Conservation (phyloP, 1,140 invertebrate species). For the Euschistus heros region DNA sequence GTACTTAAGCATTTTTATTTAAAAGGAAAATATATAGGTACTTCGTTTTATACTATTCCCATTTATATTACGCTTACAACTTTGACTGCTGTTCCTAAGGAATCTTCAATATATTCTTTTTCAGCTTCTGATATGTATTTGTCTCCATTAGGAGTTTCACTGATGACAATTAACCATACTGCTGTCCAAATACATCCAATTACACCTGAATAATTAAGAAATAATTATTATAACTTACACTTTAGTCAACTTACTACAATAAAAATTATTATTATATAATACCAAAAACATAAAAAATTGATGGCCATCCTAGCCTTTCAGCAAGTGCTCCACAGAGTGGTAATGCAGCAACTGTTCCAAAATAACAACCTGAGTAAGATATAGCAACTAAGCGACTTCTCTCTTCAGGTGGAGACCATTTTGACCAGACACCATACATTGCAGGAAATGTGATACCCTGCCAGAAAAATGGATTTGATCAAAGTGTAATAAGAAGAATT, state of each 20-base stretch:
- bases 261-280: slow-evolving; percentile 30
- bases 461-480: slow-evolving; percentile 26
- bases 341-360: slow-evolving; percentile 40
- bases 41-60: neutral
- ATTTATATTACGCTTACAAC: slow-evolving; percentile 2
- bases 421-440: slow-evolving; percentile 68
- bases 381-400: slow-evolving; percentile 69
- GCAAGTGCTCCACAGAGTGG: slow-evolving; percentile 39
- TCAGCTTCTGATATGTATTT: slow-evolving; percentile 60
- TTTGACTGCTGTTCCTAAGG: slow-evolving; percentile 31
- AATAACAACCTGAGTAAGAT: slow-evolving; percentile 46
- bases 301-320: slow-evolving; percentile 57
- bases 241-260: neutral
- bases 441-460: slow-evolving; percentile 68
- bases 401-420: slow-evolving; percentile 69
- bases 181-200: slow-evolving; percentile 59
- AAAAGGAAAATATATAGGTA: too few species aligned
- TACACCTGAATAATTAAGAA: slow-evolving; percentile 58
- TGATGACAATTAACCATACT: slow-evolving; percentile 57
- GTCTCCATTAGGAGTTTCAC: slow-evolving; percentile 65
- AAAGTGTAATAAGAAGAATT: neutral
- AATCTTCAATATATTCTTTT: slow-evolving; percentile 60
- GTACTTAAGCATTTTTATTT: too few species aligned
- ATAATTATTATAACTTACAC: neutral
- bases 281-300: slow-evolving; percentile 82